phyloP scores from a whole-genome alignment of 2,797 vertebrate species.

The Onychomys torridus region DNA sequence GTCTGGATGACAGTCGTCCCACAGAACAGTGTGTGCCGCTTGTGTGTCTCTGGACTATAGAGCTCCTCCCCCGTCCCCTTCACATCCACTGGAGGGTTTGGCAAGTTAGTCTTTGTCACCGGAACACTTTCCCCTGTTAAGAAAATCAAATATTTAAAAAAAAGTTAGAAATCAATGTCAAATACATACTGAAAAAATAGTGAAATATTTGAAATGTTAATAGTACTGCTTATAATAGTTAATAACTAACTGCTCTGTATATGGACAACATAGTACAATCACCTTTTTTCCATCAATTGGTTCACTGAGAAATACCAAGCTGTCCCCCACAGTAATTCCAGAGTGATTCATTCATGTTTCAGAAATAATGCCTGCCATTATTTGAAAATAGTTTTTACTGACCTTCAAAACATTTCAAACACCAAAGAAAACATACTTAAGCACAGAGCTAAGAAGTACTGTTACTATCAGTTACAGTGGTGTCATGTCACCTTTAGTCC shows the following conservation, averaged over 20 bases:
- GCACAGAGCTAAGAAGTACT: neutral
- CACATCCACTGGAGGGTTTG: slow-evolving; percentile 90
- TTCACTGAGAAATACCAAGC: slow-evolving; percentile 35
- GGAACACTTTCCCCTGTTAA: slow-evolving; percentile 97
- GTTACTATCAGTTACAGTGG: neutral
- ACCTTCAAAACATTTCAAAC: slow-evolving; percentile 21
- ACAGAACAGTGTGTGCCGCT: slow-evolving; percentile 97
- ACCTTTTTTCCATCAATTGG: slow-evolving; percentile 39
- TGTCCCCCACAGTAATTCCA: slow-evolving; percentile 40
- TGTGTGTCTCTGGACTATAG: slow-evolving; percentile 94
- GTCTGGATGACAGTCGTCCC: slow-evolving; percentile 98
- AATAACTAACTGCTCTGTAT: slow-evolving; percentile 2
- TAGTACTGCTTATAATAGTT: neutral
- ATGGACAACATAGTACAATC: neutral
- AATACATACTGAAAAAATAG: neutral
- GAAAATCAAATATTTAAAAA: neutral
- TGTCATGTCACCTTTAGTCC: neutral
- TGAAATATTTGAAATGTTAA: slow-evolving; percentile 33
- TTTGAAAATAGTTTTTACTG: slow-evolving; percentile 7
- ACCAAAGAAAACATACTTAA: neutral
- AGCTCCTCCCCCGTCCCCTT: slow-evolving; percentile 86
- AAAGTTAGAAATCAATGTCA: slow-evolving; percentile 59
- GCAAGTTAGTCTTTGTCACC: slow-evolving; percentile 98
- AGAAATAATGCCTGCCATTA: neutral
- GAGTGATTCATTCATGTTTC: neutral